These are phyloP conservation scores for Lepidostoma basale DNA, from an alignment of 1,140 invertebrate genomes.

Conservation along the genomic window DNA sequence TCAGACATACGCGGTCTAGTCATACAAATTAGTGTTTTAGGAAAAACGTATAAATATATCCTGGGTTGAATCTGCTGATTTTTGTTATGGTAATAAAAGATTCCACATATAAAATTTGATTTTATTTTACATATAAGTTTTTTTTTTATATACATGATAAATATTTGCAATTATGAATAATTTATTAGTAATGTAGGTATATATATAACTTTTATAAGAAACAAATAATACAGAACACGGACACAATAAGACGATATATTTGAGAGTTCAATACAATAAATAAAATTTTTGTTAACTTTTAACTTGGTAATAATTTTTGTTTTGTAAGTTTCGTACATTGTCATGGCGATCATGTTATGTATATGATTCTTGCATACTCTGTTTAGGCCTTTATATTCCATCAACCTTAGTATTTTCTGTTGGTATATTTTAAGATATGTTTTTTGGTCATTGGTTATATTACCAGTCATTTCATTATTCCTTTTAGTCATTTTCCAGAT, in stretches of 20 bases:
- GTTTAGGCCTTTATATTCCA: constrained; percentile 27
- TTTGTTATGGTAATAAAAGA: constrained; percentile 26
- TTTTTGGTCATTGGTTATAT: constrained; percentile 27
- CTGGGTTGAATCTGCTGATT: constrained; percentile 48
- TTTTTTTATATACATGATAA: constrained; percentile 36
- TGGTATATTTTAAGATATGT: constrained; percentile 26
- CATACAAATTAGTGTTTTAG: constrained; percentile 57
- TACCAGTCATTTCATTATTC: too few relatives aligned
- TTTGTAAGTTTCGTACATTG: constrained; percentile 15
- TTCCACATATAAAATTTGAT: constrained; percentile 37
- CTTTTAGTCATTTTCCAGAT: too few relatives aligned
- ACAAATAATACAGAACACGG: too few relatives aligned
- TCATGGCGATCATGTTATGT: constrained; percentile 7
- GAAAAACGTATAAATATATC: constrained; percentile 58
- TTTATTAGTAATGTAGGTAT: constrained; percentile 8
- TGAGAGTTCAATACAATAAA: too few relatives aligned
- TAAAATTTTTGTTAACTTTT: too few relatives aligned
- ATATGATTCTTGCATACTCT: background rate
- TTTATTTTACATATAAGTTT: constrained; percentile 52
- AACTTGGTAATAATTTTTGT: background rate
- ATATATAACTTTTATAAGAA: too few relatives aligned
- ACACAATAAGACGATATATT: too few relatives aligned
- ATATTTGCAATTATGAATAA: constrained; percentile 28
- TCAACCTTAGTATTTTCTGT: background rate
- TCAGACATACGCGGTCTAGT: constrained; percentile 55